Evolutionary conservation across 2,888 invertebrate species (phyloP), one percentile per base, ranked within the genome.

Genomic region (Synanthedon tipuliformis): DNA sequence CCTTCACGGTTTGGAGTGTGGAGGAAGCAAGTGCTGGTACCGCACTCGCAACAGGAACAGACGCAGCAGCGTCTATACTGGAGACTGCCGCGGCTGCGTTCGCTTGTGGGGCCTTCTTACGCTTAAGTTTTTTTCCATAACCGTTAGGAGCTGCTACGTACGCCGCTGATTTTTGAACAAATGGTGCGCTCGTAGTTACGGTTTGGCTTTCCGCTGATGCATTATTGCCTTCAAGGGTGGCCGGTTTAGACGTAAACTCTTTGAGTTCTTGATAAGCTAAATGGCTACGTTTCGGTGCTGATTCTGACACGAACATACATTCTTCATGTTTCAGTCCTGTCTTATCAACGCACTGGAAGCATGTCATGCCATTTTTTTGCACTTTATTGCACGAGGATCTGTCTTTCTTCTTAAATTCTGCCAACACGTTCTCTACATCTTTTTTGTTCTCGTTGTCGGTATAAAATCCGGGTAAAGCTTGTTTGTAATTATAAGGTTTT

Each of bases 271-370:
- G 91, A 66, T 92, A 92, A 13, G 92, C 90, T 59, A 92, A 76
- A 68, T 91, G 91, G 53, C 90, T 90, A 51, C 89, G 88, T 66
- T 89, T 88, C 1, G 92, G 92, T 48, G 91, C 90, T 1, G 91
- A 90, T 62, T 92, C 92, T 1, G 92, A 92, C 8, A 93, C 89
- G 74, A 90, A 94, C 90, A 93, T 93, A 68, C 94, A 94, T 72
- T 94, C 94, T 74, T 94, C 94, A 64, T 93, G 90, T 71, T 92
- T 91, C 51, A 91, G 82, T 1, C 93, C 93, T 51, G 89, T 88
- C 60, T 91, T 88, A 64, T 93, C 92, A 3, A 90, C 78, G 69
- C 94, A 94, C 61, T 92, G 89, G 70, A 90, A 94, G 68, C 94
- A 94, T 0, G 93, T 93, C 92, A 94, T 92, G 48, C 92, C 92